Evolutionary conservation across 2,797 vertebrate species (phyloP).

Genomic region (Rhinella marina): DNA sequence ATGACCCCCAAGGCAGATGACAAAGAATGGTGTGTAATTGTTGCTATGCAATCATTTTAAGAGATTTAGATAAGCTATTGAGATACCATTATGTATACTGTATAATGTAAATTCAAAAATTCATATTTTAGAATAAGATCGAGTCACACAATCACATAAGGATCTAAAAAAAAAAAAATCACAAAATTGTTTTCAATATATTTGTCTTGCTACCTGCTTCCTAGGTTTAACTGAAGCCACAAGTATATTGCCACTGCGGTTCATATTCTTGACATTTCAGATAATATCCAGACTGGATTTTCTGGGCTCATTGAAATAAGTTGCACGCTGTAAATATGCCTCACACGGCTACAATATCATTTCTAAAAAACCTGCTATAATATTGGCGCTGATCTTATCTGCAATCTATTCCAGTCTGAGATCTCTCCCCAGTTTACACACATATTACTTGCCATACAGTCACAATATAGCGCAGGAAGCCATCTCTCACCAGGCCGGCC

Average conservation of each 20-base stretch:
- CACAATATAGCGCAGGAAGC: background rate
- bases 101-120: background rate
- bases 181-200: background rate
- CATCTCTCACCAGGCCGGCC: slow-evolving; percentile 3
- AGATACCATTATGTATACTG: background rate
- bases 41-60: too few species aligned
- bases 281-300: slow-evolving; percentile 18
- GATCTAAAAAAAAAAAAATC: background rate
- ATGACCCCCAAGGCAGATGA: too few species aligned
- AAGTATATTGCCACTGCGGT: background rate
- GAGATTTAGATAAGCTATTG: background rate
- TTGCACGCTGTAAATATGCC: background rate
- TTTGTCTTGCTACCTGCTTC: background rate
- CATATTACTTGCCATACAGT: slow-evolving; percentile 13
- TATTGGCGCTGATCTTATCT: slow-evolving; percentile 23
- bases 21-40: too few species aligned
- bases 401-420: background rate
- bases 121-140: background rate
- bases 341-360: slow-evolving; percentile 9
- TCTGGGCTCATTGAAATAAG: slow-evolving; percentile 1
- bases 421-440: slow-evolving; percentile 13
- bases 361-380: background rate
- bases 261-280: slow-evolving; percentile 32
- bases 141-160: background rate
- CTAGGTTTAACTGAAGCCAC: background rate